Conservation (phyloP, 2,113 vertebrate species). For the Salvelinus sp. region DNA sequence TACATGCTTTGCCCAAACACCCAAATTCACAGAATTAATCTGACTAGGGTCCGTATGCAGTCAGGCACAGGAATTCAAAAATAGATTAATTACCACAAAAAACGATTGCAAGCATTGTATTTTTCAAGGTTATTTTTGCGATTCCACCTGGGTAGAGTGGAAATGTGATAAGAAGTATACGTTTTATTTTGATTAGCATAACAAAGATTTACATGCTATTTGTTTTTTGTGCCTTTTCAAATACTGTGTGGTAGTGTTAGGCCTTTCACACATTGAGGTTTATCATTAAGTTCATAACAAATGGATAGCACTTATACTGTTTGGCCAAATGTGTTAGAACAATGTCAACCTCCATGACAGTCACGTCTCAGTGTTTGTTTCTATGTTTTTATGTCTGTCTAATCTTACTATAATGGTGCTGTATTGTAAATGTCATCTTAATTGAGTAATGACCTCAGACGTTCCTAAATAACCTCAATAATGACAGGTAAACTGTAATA, state of each 20-base stretch:
- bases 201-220: too few species aligned
- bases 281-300: too few species aligned
- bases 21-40: slow-evolving; percentile 56
- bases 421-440: not conserved
- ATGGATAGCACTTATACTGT: too few species aligned
- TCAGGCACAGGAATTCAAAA: slow-evolving; percentile 40
- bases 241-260: too few species aligned
- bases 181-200: slow-evolving; percentile 3
- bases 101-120: slow-evolving; percentile 48
- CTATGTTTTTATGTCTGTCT: not conserved
- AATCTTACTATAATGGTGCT: not conserved
- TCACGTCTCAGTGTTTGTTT: too few species aligned
- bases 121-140: slow-evolving; percentile 51
- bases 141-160: not conserved
- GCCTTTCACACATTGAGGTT: too few species aligned
- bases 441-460: not conserved
- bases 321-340: too few species aligned
- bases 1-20: slow-evolving; percentile 39
- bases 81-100: slow-evolving; percentile 59
- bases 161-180: not conserved
- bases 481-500: too few species aligned
- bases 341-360: too few species aligned
- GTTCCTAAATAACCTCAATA: too few species aligned
- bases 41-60: slow-evolving; percentile 44
- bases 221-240: too few species aligned